A percentile compares a stretch with the other conserved stretches of the same genome.
Evolutionary conservation across 2,113 vertebrate genomes (phyloP).

Genomic region (Lophura nycthemera): DNA sequence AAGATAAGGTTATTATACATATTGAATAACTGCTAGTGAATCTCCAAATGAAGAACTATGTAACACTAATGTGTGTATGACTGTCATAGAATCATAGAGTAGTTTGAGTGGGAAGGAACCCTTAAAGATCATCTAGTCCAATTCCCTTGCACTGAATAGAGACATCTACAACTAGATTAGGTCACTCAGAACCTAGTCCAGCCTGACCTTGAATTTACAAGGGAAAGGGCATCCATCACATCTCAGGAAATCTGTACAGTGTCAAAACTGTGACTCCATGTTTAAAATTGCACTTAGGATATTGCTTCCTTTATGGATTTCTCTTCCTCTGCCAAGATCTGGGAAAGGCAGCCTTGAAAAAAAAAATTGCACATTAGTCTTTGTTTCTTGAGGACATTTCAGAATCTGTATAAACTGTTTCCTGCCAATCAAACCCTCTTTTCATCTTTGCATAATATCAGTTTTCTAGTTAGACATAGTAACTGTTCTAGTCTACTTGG

Average conservation of each 20-base stretch:
- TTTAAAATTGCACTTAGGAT: not conserved
- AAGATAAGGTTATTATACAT: not conserved
- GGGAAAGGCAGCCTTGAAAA: not conserved
- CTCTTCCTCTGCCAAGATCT: not conserved
- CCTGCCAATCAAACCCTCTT: constrained; percentile 45
- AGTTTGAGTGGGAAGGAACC: too few relatives aligned
- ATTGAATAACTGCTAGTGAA: not conserved
- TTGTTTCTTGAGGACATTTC: constrained; percentile 43
- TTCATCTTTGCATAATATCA: constrained; percentile 51
- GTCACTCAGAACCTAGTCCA: too few relatives aligned
- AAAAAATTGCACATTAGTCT: not conserved
- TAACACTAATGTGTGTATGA: not conserved
- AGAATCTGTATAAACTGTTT: constrained; percentile 11
- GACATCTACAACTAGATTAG: too few relatives aligned
- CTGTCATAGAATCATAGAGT: not conserved
- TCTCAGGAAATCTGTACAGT: too few relatives aligned
- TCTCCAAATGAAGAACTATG: not conserved
- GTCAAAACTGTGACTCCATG: too few relatives aligned
- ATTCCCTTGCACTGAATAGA: too few relatives aligned
- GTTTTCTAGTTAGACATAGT: constrained; percentile 47
- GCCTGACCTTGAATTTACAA: too few relatives aligned
- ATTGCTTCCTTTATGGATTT: not conserved
- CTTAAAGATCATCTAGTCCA: too few relatives aligned
- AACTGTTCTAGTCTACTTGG: constrained; percentile 30
- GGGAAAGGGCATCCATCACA: too few relatives aligned